Evolutionary conservation across 92 coral and sea anemone genomes (phyloP), one percentile per base, ranked within the genome.

Genomic region (Phenganax stokvisi): DNA sequence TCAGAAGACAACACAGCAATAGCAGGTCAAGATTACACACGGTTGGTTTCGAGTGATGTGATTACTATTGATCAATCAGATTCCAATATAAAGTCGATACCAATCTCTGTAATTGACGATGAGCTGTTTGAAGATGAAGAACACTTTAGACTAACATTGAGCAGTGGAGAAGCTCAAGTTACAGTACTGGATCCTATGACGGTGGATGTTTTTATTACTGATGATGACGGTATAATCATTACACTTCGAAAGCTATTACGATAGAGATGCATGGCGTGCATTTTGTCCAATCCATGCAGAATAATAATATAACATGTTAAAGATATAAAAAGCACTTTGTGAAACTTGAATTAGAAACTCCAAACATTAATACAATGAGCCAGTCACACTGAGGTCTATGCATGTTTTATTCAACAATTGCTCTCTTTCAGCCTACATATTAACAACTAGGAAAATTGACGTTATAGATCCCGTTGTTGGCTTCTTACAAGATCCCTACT

Each of bases 181-280:
- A 51, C 10, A 62, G 63, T 79, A n/a, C 29, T 25, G 53, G 12
- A 37, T 15, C 83, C 74, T 30, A 44, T 29, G 1, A 31, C 25
- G 57, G 83, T 59, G 29, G 65, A 79, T 79, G 83, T 79, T 3
- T 79, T 79, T 27, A 79, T 79, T 20, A n/a, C 54, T 30, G 83
- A 79, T 57, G 69, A 79, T 27, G 83, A 79, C 30, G 83, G 83
- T 79, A 79, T 62, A 61, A 56, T 65, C 4, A 17, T 28, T 77
- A 47, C 51, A 29, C 30, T 30, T 15, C 27, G 6, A 59, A 59
- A 1, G 3, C n/a, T 59, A 1, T 13, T 59, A 13, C 65, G n/a
- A 13, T 25, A 13, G 7, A 13, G 16, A 25, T 7, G 27, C 27
- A 13, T 13, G 6, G 27, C 2, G 27, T 25, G 65, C 47, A 37